Evolutionary conservation across 2,113 vertebrate genomes (phyloP).

Genomic region (Nannobrachium achirus): DNA sequence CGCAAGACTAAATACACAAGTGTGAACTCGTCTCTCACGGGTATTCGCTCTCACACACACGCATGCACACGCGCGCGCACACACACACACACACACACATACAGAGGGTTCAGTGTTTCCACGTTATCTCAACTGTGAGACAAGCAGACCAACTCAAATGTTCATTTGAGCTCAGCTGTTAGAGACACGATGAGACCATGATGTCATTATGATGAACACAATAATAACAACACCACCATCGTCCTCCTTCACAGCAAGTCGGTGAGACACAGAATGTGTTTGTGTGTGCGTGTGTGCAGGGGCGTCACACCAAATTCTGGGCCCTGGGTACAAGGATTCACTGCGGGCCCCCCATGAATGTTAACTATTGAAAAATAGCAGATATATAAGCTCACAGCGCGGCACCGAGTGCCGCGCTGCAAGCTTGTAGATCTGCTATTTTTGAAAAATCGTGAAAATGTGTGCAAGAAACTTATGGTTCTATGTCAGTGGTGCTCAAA

Average conservation of each 20-base stretch:
- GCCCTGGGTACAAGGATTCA: no score
- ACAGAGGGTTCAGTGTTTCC: neutral
- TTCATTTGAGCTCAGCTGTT: conserved; percentile 27
- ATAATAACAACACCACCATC: neutral
- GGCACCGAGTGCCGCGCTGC: no score
- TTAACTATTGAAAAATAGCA: no score
- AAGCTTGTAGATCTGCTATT: no score
- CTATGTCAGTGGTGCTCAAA: no score
- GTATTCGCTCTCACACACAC: neutral
- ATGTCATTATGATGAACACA: neutral
- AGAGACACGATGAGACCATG: conserved; percentile 7
- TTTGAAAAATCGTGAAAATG: no score
- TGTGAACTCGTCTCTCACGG: no score
- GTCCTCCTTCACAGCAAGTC: no score
- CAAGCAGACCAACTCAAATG: neutral
- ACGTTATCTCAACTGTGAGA: neutral
- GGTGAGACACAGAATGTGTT: neutral
- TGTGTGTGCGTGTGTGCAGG: neutral
- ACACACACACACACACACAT: conserved; percentile 5
- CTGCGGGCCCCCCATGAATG: no score
- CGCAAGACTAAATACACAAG: neutral
- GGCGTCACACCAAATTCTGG: no score
- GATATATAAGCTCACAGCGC: no score
- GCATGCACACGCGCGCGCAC: neutral
- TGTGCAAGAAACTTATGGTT: no score